Evolutionary conservation across 2,113 vertebrate species (phyloP).

Genomic region (Cyanoliseus patagonus): DNA sequence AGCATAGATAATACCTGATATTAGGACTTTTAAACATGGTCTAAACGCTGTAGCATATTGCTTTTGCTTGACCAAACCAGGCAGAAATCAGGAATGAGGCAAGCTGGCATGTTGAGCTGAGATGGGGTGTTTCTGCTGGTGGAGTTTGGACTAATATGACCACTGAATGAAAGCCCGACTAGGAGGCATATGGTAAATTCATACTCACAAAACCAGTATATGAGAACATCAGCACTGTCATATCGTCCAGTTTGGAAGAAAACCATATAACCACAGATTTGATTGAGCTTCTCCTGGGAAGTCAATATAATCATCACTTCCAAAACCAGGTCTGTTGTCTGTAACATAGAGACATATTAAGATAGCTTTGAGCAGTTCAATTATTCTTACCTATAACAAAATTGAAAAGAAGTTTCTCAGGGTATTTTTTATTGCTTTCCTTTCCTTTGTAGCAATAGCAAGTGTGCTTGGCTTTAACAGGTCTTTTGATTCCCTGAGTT

Average conservation of each 20-base stretch:
- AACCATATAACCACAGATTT: background rate
- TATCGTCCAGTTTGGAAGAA: background rate
- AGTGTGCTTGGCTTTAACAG: background rate
- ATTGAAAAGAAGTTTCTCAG: background rate
- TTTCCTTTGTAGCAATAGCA: background rate
- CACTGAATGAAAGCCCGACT: background rate
- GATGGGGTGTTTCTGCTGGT: background rate
- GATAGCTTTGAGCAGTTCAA: background rate
- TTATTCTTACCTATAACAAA: background rate
- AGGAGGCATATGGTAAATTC: background rate
- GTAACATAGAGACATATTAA: background rate
- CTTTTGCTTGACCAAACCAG: background rate
- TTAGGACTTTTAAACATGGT: background rate
- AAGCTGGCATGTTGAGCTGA: background rate
- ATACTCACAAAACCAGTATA: background rate
- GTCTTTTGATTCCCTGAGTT: background rate
- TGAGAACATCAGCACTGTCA: background rate
- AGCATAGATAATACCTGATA: background rate
- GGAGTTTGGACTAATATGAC: background rate
- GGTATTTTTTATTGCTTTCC: background rate
- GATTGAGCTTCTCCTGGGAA: conserved; percentile 29
- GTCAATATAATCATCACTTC: conserved; percentile 4
- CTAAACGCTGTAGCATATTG: background rate
- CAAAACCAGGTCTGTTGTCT: background rate
- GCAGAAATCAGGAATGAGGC: background rate